Evolutionary conservation across 1,140 invertebrate genomes (phyloP).

Genomic region (Pseudomyrmex concolor): DNA sequence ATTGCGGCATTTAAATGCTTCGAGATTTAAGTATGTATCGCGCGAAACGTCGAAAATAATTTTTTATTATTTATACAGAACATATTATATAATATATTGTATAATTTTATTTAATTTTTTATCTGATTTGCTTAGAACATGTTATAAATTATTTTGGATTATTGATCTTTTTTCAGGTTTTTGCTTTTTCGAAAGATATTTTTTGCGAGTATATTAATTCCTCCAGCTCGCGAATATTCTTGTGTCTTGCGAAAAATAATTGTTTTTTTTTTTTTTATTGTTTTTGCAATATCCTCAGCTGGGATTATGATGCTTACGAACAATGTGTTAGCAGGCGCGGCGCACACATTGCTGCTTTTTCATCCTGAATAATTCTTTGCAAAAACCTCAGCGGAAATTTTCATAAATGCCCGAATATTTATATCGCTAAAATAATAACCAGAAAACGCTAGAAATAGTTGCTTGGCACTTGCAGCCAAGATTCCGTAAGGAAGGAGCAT

Average conservation of each 20-base stretch:
- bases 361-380: conserved; percentile 39
- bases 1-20: neutral
- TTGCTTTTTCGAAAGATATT: neutral
- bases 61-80: conserved; percentile 12
- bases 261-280: conserved; percentile 47
- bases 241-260: conserved; percentile 33
- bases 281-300: conserved; percentile 1
- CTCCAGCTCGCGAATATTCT: conserved; percentile 23
- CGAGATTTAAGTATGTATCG: conserved; percentile 27
- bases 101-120: too few relatives aligned
- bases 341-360: conserved; percentile 20
- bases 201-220: conserved; percentile 26
- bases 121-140: too few relatives aligned
- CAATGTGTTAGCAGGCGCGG: conserved; percentile 31
- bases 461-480: neutral
- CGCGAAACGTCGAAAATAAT: neutral
- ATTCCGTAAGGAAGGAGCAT: neutral
- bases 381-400: conserved; percentile 31
- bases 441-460: conserved; percentile 29
- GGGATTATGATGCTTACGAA: conserved; percentile 47
- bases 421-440: conserved; percentile 8
- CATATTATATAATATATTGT: too few relatives aligned
- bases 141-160: too few relatives aligned
- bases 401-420: conserved; percentile 34
- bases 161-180: neutral